Evolutionary conservation across 2,888 invertebrate species (phyloP).

Genomic region (Automeris io): DNA sequence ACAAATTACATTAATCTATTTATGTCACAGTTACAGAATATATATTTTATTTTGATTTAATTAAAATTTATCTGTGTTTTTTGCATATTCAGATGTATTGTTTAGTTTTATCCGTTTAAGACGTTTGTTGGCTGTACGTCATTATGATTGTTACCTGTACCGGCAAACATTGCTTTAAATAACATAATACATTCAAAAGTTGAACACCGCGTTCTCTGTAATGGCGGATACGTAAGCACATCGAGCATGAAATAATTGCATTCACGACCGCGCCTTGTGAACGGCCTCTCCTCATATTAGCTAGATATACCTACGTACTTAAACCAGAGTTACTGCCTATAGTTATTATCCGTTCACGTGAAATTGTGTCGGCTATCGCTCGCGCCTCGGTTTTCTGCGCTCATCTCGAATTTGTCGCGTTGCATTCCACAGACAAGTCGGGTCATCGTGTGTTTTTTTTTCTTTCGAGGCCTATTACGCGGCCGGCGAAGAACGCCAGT

Average conservation of each 20-base stretch:
- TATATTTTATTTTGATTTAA: background rate
- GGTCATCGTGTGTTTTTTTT: slow-evolving; percentile 45
- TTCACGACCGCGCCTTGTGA: slow-evolving; percentile 61
- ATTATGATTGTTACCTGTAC: background rate
- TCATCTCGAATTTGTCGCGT: slow-evolving; percentile 61
- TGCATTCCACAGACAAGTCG: slow-evolving; percentile 51
- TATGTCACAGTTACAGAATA: background rate
- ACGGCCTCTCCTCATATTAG: slow-evolving; percentile 46
- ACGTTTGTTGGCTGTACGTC: background rate
- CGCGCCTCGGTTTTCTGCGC: slow-evolving; percentile 28
- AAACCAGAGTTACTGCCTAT: slow-evolving; percentile 39
- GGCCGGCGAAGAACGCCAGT: slow-evolving; percentile 41
- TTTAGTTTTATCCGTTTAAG: too few species aligned
- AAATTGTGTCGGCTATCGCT: slow-evolving; percentile 36
- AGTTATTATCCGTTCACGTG: slow-evolving; percentile 51
- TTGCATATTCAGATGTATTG: too few species aligned
- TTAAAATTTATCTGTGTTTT: too few species aligned
- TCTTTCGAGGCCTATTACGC: slow-evolving; percentile 34
- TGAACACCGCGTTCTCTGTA: slow-evolving; percentile 36
- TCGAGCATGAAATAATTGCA: slow-evolving; percentile 67
- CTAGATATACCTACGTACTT: slow-evolving; percentile 39
- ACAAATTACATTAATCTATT: slow-evolving; percentile 1
- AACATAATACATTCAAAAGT: slow-evolving; percentile 25
- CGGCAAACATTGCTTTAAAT: background rate
- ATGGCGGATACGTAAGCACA: slow-evolving; percentile 57